phyloP scores from a whole-genome alignment of 2,888 invertebrate species.

The Ethmia dodecea region DNA sequence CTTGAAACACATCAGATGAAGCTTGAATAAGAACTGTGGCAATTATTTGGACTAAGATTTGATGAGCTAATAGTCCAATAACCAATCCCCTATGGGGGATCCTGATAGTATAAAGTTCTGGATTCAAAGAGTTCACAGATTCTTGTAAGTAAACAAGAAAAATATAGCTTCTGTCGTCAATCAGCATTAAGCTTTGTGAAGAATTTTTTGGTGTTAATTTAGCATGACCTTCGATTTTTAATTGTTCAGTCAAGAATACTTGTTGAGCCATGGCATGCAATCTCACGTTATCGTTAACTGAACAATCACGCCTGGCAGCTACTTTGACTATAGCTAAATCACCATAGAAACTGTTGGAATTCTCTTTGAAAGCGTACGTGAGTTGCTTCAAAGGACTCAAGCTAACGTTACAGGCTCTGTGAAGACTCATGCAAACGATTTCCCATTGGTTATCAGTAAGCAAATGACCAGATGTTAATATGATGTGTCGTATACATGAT shows the following conservation, averaged over 20 bases:
- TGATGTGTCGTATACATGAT: slow-evolving; percentile 91
- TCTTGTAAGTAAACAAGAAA: slow-evolving; percentile 91
- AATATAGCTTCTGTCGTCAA: slow-evolving; percentile 92
- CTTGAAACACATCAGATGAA: slow-evolving; percentile 79
- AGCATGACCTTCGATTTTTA: slow-evolving; percentile 48
- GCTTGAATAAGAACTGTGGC: slow-evolving; percentile 91
- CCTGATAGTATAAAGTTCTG: slow-evolving; percentile 87
- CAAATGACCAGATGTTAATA: slow-evolving; percentile 89
- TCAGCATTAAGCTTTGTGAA: slow-evolving; percentile 69
- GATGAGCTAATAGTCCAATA: slow-evolving; percentile 93
- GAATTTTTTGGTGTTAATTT: slow-evolving; percentile 56
- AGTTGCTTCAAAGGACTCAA: slow-evolving; percentile 92
- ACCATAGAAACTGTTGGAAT: slow-evolving; percentile 96
- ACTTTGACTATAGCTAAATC: slow-evolving; percentile 95
- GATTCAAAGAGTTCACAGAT: slow-evolving; percentile 82
- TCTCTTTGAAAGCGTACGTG: slow-evolving; percentile 92
- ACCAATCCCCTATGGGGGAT: slow-evolving; percentile 93
- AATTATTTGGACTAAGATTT: slow-evolving; percentile 93
- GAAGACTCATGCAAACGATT: slow-evolving; percentile 88
- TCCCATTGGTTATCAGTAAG: slow-evolving; percentile 92
- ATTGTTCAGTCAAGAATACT: slow-evolving; percentile 83
- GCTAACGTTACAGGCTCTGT: slow-evolving; percentile 90
- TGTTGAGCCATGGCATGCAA: slow-evolving; percentile 93
- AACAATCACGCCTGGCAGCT: slow-evolving; percentile 92
- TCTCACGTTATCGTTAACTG: slow-evolving; percentile 88